phyloP scores from a whole-genome alignment of 1,140 invertebrate genomes.

The Leguminivora glycinivorella region DNA sequence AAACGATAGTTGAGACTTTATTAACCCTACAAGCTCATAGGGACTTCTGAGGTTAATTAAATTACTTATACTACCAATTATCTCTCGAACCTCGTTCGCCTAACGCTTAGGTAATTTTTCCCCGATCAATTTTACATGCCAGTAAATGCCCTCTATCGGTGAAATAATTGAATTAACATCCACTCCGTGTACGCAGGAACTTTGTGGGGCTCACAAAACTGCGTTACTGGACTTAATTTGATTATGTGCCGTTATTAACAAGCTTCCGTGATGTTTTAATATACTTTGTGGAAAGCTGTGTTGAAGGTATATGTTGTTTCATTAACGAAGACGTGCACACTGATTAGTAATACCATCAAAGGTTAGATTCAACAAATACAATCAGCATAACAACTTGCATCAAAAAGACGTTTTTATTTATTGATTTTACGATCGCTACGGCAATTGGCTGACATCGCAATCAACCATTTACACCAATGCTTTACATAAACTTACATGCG shows the following conservation, averaged over 20 bases:
- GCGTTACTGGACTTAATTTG: not conserved
- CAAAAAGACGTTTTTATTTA: no score
- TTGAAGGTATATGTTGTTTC: no score
- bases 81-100: not conserved
- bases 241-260: not conserved
- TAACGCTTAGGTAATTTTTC: not conserved
- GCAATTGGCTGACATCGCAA: no score
- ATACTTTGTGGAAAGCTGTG: not conserved
- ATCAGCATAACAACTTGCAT: no score
- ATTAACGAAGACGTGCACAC: no score
- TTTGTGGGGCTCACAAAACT: constrained; percentile 9
- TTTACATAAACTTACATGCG: no score
- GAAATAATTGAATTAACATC: constrained; percentile 1
- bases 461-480: no score
- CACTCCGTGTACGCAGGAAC: not conserved
- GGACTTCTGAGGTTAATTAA: not conserved
- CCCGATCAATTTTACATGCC: not conserved
- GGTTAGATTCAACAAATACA: no score
- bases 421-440: no score
- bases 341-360: no score
- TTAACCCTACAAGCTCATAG: no score
- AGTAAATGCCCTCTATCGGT: not conserved
- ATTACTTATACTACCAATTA: not conserved
- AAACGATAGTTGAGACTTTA: no score
- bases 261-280: not conserved